Evolutionary conservation across 2,888 invertebrate species (phyloP), one percentile per base, ranked within the genome.

Genomic region (Erebia ligea): DNA sequence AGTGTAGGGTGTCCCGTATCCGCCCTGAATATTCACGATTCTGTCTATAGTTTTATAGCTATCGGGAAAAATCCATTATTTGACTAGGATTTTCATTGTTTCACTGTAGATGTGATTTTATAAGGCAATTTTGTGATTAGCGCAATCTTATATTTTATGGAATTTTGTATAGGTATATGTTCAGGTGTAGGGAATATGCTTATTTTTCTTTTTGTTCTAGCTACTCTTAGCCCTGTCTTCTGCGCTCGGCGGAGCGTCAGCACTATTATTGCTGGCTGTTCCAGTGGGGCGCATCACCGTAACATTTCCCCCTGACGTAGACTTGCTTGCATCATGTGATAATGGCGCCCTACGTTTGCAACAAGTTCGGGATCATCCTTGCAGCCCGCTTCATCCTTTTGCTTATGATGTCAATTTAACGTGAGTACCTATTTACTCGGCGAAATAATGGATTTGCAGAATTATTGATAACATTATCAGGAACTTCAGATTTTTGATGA

Each of bases 271-370:
- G 68, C 91, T 96, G 42, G 88, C 95, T 11, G 96, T 97, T 54
- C 97, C 97, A 0, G 95, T 96, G 8, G 96, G 96, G 21, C 91
- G 96, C 76, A 93, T 96, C 77, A 95, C 94, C 0, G 91, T 96
- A 59, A 94, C 94, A 13, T 95, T 95, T 80, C 96, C 96, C 8
- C 90, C 94, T 4, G 87, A 91, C 61, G 92, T 95, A 17, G 94
- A 95, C 75, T 87, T 96, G 76, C 92, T 95, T 52, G 82, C 95
- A 45, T 87, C 93, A 5, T 96, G 96, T 80, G 81, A 82, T 69
- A 80, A 78, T 50, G 78, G 79, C 25, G 78, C 78, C 6, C 77
- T 94, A 66, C 86, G 85, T 1, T 79, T 94, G 57, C 86, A 86
- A 6, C 84, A 93, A 57, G 85, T 92, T 71, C 88, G 94, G 68